Evolutionary conservation across 2,113 vertebrate species (phyloP).

Genomic region (Dasypus novemcinctus): DNA sequence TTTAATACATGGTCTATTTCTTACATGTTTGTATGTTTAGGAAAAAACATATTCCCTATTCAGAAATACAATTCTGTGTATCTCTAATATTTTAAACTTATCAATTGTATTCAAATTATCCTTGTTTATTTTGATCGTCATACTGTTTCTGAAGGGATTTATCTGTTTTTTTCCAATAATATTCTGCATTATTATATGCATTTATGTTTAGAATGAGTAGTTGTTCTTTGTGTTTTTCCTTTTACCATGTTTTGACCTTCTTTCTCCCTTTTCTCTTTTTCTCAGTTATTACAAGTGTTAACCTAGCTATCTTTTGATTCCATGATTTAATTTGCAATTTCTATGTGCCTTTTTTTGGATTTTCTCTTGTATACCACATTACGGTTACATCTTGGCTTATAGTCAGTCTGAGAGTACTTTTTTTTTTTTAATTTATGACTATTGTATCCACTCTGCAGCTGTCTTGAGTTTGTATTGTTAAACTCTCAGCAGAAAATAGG

Average conservation of each 20-base stretch:
- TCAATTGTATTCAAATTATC: neutral
- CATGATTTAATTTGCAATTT: neutral
- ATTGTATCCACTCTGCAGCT: neutral
- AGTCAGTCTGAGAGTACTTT: neutral
- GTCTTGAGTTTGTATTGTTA: neutral
- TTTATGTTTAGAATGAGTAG: slow-evolving; percentile 16
- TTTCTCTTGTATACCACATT: neutral
- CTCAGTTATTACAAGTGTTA: neutral
- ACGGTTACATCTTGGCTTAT: neutral
- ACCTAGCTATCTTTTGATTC: slow-evolving; percentile 6
- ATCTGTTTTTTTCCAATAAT: neutral
- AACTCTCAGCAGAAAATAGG: neutral
- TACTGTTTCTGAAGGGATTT: slow-evolving; percentile 12
- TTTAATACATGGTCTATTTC: neutral
- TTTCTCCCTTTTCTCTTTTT: neutral
- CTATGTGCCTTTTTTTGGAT: neutral
- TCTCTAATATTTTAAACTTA: neutral
- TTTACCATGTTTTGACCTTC: neutral
- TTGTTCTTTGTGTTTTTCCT: neutral
- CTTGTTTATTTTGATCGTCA: neutral
- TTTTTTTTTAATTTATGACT: neutral
- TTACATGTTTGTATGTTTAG: neutral
- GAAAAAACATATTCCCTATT: neutral
- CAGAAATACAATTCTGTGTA: neutral
- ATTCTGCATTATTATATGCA: neutral